Evolutionary conservation across 2,797 vertebrate species (phyloP).

Genomic region (Dromococcyx pavoninus): DNA sequence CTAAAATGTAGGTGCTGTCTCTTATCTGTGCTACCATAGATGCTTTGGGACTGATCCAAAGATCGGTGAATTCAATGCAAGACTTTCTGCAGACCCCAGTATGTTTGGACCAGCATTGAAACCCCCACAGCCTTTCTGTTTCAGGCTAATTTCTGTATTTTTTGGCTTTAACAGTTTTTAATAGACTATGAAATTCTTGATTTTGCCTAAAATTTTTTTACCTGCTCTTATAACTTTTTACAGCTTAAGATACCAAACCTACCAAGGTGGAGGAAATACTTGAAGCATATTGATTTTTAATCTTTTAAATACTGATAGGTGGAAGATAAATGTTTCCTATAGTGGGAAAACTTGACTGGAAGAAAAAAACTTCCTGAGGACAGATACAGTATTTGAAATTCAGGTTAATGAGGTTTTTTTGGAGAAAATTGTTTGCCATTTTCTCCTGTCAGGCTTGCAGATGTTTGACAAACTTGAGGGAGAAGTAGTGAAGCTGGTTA

Average conservation of each 20-base stretch:
- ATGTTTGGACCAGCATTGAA: neutral
- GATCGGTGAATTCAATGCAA: neutral
- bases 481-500: slow-evolving; percentile 20
- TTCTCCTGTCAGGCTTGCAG: slow-evolving; percentile 35
- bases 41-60: neutral
- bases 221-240: neutral
- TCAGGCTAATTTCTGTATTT: neutral
- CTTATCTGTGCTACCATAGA: neutral
- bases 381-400: slow-evolving; percentile 42
- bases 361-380: slow-evolving; percentile 44
- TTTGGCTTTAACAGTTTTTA: neutral
- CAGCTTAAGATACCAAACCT: neutral
- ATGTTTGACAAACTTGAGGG: slow-evolving; percentile 16
- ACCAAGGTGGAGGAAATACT: slow-evolving; percentile 6
- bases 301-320: slow-evolving; percentile 43
- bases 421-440: slow-evolving; percentile 29
- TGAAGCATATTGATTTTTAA: slow-evolving; percentile 25
- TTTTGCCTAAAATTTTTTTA: neutral
- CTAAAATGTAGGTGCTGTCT: neutral
- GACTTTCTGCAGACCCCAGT: neutral
- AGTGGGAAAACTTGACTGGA: slow-evolving; percentile 34
- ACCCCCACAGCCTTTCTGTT: neutral
- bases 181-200: neutral
- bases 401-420: slow-evolving; percentile 26
- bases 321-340: slow-evolving; percentile 54